These are phyloP conservation scores for Eristalis tenax DNA, from an alignment of 2,888 invertebrate genomes.

Conservation along the genomic window DNA sequence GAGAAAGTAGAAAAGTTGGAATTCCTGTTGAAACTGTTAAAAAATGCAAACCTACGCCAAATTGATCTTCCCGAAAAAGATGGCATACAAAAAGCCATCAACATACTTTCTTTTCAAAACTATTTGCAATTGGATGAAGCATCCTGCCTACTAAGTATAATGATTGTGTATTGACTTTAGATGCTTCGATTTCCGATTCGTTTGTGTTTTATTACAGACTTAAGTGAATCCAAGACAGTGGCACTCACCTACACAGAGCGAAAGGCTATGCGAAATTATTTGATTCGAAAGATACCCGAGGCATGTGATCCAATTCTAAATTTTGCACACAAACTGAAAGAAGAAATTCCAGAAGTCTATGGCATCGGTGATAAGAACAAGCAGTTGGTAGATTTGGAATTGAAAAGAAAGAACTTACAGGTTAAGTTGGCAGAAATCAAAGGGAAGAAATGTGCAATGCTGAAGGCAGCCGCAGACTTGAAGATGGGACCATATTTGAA, in stretches of 20 bases:
- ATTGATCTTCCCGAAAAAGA: conserved; percentile 47
- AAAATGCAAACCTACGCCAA: conserved; percentile 55
- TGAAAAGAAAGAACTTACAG: conserved; percentile 74
- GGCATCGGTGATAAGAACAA: conserved; percentile 12
- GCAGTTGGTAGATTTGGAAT: conserved; percentile 75
- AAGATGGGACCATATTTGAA: conserved; percentile 77
- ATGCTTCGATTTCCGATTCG: no score
- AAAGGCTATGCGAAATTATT: conserved; percentile 75
- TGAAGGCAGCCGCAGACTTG: conserved; percentile 76
- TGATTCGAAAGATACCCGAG: conserved; percentile 73
- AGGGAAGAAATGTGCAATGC: conserved; percentile 75
- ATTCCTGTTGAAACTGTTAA: conserved; percentile 75
- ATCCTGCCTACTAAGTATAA: conserved; percentile 73
- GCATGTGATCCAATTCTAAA: conserved; percentile 73
- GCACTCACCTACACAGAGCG: conserved; percentile 76
- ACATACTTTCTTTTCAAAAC: conserved; percentile 73
- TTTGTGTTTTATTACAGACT: conserved; percentile 31
- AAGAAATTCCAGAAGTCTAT: conserved; percentile 76
- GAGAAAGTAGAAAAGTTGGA: conserved; percentile 75
- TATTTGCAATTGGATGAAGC: conserved; percentile 72
- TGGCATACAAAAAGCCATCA: conserved; percentile 73
- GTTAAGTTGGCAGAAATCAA: conserved; percentile 73
- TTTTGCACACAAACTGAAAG: conserved; percentile 74
- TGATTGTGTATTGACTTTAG: neutral
- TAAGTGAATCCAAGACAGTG: conserved; percentile 61